phyloP scores from a whole-genome alignment of 2,113 vertebrate species.

The Lontra canadensis region DNA sequence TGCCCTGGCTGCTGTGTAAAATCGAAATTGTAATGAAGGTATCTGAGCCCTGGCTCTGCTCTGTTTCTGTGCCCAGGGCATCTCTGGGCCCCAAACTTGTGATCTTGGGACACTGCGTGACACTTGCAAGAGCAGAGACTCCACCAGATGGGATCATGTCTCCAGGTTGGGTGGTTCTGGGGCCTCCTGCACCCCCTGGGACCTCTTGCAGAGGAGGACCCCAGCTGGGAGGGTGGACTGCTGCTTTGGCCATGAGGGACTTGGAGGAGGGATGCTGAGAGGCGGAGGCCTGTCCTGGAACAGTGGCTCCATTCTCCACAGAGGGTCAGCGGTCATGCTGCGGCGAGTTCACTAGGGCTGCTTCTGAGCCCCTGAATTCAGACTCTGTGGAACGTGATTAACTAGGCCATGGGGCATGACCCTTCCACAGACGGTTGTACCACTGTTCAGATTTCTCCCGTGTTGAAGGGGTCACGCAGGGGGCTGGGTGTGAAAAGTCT shows the following conservation, averaged over 20 bases:
- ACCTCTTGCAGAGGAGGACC: not conserved
- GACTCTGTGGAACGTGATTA: slow-evolving; percentile 9
- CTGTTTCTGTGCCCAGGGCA: not conserved
- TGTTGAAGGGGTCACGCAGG: not conserved
- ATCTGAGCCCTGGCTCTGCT: not conserved
- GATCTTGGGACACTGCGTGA: not conserved
- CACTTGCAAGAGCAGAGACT: not conserved
- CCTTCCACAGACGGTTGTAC: not conserved
- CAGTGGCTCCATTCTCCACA: slow-evolving; percentile 50
- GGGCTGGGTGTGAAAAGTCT: not conserved
- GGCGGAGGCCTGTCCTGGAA: not conserved
- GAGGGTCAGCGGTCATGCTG: not conserved
- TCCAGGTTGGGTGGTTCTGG: not conserved
- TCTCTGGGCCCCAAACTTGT: not conserved
- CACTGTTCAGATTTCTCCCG: not conserved
- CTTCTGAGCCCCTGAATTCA: slow-evolving; percentile 32
- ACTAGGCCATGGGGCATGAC: not conserved
- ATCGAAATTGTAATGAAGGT: too few species aligned
- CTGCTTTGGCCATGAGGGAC: not conserved
- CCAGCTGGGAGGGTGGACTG: not conserved
- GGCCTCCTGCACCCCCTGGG: not conserved
- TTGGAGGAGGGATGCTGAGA: not conserved
- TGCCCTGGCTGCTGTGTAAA: not conserved
- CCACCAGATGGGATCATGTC: not conserved
- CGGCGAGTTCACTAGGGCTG: not conserved